phyloP scores from a whole-genome alignment of 2,888 invertebrate species.

The Catotricha subobsoleta region DNA sequence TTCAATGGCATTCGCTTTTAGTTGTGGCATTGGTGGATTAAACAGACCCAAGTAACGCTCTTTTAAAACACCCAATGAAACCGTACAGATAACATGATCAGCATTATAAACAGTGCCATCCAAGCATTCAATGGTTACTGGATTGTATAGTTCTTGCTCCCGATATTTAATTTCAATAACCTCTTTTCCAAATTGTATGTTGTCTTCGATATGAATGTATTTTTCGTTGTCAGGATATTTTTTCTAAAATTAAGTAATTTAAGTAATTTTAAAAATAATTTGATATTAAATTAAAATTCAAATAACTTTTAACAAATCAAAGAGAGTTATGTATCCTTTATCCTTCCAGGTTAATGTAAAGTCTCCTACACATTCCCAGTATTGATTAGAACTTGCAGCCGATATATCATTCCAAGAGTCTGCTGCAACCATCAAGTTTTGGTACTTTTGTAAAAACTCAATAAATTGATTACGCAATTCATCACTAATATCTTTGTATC shows the following conservation, averaged over 20 bases:
- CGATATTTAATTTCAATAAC: too few species aligned
- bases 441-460: constrained; percentile 38
- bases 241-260: too few species aligned
- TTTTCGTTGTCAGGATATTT: too few species aligned
- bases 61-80: constrained; percentile 43
- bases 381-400: constrained; percentile 39
- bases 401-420: constrained; percentile 50
- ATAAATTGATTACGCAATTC: constrained; percentile 32
- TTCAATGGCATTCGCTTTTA: constrained; percentile 34
- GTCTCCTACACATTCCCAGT: constrained; percentile 52
- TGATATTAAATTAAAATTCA: too few species aligned
- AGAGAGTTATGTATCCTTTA: constrained; percentile 45
- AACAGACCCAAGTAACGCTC: constrained; percentile 28
- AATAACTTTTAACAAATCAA: constrained; percentile 50
- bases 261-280: too few species aligned
- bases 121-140: constrained; percentile 14
- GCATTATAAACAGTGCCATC: constrained; percentile 32
- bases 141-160: constrained; percentile 13
- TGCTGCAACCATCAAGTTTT: constrained; percentile 36
- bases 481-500: constrained; percentile 24
- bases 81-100: constrained; percentile 43
- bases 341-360: constrained; percentile 53
- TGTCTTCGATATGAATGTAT: too few species aligned
- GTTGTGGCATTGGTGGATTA: constrained; percentile 30
- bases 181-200: too few species aligned